These are phyloP conservation scores for Ricordea florida DNA, from an alignment of 92 coral and sea anemone genomes.

Conservation along the genomic window DNA sequence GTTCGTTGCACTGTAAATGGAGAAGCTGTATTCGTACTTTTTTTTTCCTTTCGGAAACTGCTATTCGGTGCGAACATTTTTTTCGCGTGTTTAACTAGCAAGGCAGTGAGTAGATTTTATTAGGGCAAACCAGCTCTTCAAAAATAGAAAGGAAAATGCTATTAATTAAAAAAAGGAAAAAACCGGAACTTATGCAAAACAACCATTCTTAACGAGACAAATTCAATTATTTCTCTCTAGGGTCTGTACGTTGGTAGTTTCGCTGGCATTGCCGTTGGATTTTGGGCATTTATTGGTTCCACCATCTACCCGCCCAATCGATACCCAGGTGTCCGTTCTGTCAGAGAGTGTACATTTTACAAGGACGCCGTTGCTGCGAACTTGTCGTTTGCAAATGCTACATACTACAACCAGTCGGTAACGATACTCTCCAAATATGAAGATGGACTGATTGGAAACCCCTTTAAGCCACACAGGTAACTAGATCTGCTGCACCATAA, in stretches of 20 bases:
- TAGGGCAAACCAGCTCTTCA: no score
- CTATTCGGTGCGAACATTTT: no score
- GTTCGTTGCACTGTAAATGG: no score
- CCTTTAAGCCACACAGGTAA: slow-evolving; percentile 80
- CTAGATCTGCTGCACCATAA: no score
- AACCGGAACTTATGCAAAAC: no score
- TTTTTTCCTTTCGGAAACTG: no score
- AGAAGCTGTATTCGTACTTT: no score
- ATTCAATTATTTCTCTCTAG: slow-evolving; percentile 5
- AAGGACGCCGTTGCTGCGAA: slow-evolving; percentile 22
- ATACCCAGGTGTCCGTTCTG: slow-evolving; percentile 68
- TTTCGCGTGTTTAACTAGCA: no score
- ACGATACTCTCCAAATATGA: slow-evolving; percentile 1
- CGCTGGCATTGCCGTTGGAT: slow-evolving; percentile 44
- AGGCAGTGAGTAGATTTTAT: no score
- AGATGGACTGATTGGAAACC: slow-evolving; percentile 57
- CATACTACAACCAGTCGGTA: neutral
- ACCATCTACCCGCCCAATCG: slow-evolving; percentile 75
- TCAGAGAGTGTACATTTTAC: slow-evolving; percentile 63
- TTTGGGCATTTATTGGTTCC: slow-evolving; percentile 77
- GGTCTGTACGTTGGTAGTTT: slow-evolving; percentile 79
- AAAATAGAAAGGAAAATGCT: no score
- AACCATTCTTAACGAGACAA: no score
- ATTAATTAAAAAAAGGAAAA: no score
- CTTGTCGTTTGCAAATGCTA: slow-evolving; percentile 18